These are phyloP conservation scores for Dasypus novemcinctus DNA, from an alignment of 2,113 vertebrate species.

Conservation along the genomic window DNA sequence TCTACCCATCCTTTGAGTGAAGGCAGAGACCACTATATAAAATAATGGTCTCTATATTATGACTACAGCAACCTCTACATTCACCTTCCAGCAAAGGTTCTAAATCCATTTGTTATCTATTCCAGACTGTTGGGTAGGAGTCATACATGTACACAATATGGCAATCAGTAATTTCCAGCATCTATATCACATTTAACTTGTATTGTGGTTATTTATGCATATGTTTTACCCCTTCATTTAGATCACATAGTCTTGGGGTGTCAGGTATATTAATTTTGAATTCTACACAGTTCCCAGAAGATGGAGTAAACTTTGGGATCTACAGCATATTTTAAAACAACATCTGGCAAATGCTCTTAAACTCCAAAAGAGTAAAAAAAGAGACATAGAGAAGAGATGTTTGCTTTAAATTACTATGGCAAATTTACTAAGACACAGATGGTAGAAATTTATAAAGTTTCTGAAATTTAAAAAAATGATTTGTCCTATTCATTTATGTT, in stretches of 20 bases:
- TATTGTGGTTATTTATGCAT: neutral
- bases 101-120: neutral
- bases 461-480: neutral
- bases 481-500: neutral
- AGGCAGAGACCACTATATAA: neutral
- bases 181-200: neutral
- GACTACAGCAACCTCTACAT: neutral
- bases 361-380: neutral
- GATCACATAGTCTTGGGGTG: neutral
- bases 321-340: constrained; percentile 9
- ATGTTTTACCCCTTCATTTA: neutral
- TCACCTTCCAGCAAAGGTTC: neutral
- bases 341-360: neutral
- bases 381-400: neutral
- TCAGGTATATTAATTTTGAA: neutral
- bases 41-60: too few species aligned
- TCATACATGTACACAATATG: neutral
- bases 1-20: neutral
- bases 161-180: neutral
- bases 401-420: constrained; percentile 9
- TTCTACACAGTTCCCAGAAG: neutral
- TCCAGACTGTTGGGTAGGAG: neutral
- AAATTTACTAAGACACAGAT: constrained; percentile 32
- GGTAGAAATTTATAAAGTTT: constrained; percentile 18
- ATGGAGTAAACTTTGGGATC: neutral